phyloP scores from a whole-genome alignment of 2,888 invertebrate species.

The Drosophila falleni region DNA sequence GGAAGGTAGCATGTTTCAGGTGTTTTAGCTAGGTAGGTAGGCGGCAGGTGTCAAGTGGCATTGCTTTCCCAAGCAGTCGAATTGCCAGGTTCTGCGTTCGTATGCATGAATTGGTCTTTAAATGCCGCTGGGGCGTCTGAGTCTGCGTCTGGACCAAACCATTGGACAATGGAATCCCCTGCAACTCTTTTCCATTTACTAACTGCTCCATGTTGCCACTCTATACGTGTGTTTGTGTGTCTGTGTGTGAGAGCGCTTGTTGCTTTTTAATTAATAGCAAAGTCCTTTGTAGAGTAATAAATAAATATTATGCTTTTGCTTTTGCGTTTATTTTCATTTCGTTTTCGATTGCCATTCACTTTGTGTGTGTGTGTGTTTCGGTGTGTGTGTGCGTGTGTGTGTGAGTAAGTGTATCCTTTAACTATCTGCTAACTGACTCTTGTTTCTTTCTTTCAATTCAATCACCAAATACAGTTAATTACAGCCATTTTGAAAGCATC shows the following conservation, averaged over 20 bases:
- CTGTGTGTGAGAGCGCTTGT: slow-evolving; percentile 65
- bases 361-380: background rate
- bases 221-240: slow-evolving; percentile 23
- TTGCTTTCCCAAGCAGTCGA: slow-evolving; percentile 54
- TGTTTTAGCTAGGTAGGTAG: slow-evolving; percentile 9
- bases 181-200: slow-evolving; percentile 47
- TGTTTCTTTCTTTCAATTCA: slow-evolving; percentile 15
- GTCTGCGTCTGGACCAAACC: slow-evolving; percentile 49
- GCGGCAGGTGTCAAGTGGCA: slow-evolving; percentile 51
- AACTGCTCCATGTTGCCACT: slow-evolving; percentile 31
- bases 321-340: slow-evolving; percentile 72
- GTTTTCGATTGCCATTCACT: slow-evolving; percentile 54
- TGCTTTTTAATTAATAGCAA: slow-evolving; percentile 85
- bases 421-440: slow-evolving; percentile 32
- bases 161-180: slow-evolving; percentile 58
- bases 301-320: slow-evolving; percentile 84
- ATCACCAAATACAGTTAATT: slow-evolving; percentile 30
- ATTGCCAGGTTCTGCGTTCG: slow-evolving; percentile 26
- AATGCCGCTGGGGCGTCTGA: slow-evolving; percentile 67
- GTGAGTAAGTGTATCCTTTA: slow-evolving; percentile 24
- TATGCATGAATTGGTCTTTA: slow-evolving; percentile 60
- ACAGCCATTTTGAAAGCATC: slow-evolving; percentile 28
- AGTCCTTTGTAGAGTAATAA: slow-evolving; percentile 85
- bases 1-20: background rate
- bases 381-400: background rate